Percentiles rank a stretch among this genome's conserved stretches.
Evolutionary conservation across 2,888 invertebrate species (phyloP).

Genomic region (Seira musarum): DNA sequence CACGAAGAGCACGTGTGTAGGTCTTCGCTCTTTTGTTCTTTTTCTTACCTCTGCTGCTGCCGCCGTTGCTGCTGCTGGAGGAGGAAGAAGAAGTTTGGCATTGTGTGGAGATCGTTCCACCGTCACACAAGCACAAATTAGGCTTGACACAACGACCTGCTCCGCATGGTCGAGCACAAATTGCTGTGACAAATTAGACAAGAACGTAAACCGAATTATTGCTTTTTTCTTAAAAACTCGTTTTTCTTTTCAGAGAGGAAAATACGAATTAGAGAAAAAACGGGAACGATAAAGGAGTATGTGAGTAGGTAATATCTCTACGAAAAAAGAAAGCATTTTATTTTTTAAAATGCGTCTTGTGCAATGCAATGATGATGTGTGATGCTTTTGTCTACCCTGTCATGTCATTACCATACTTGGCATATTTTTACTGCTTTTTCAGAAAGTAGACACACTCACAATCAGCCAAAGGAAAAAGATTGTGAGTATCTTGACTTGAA

Average conservation of each 20-base stretch:
- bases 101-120: conserved; percentile 79
- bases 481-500: no score
- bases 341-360: neutral
- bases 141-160: conserved; percentile 85
- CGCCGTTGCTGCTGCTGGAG: conserved; percentile 41
- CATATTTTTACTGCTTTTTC: conserved; percentile 30
- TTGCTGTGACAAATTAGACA: conserved; percentile 74
- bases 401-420: conserved; percentile 55
- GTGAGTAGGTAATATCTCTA: no score
- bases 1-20: neutral
- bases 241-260: neutral
- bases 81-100: conserved; percentile 72
- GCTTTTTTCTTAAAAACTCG: conserved; percentile 23
- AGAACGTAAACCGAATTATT: conserved; percentile 35
- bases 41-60: conserved; percentile 39
- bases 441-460: no score
- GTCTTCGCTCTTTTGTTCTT: conserved; percentile 9
- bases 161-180: conserved; percentile 83
- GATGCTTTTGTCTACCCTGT: conserved; percentile 21
- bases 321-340: conserved; percentile 19
- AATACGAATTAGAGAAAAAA: no score
- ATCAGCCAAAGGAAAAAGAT: neutral
- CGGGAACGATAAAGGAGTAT: neutral
- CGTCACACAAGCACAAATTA: conserved; percentile 85
- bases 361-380: neutral